phyloP scores from a whole-genome alignment of 1,140 invertebrate genomes.

The Cyclina sinensis region DNA sequence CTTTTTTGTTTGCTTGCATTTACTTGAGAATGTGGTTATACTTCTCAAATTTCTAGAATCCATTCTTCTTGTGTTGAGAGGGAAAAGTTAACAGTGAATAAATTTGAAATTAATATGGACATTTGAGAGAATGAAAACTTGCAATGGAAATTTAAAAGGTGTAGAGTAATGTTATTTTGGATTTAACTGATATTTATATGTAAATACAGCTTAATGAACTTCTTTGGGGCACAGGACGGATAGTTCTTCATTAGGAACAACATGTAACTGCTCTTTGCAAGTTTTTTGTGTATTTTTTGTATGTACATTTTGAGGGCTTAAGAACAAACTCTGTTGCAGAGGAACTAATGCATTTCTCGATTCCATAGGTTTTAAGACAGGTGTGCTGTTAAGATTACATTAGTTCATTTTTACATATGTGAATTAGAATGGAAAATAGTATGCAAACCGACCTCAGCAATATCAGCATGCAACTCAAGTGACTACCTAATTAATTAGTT shows the following conservation, averaged over 20 bases:
- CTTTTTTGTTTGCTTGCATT: too few species aligned
- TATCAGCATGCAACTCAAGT: too few species aligned
- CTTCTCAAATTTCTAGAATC: background rate
- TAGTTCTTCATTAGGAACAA: too few species aligned
- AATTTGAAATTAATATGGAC: background rate
- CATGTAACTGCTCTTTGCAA: background rate
- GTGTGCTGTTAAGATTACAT: background rate
- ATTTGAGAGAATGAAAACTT: background rate
- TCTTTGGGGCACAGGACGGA: too few species aligned
- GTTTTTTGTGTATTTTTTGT: background rate
- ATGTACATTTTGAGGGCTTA: background rate
- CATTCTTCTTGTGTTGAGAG: background rate
- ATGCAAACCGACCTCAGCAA: too few species aligned
- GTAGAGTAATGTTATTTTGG: too few species aligned
- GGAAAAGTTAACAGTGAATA: background rate
- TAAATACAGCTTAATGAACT: too few species aligned
- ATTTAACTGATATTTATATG: too few species aligned
- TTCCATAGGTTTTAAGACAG: background rate
- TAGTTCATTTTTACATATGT: too few species aligned
- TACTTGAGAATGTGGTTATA: too few species aligned
- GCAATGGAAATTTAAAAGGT: background rate
- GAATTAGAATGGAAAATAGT: too few species aligned
- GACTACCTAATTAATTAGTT: constrained; percentile 2
- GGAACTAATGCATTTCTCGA: background rate
- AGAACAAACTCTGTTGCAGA: background rate